These are phyloP conservation scores for Vanessa atalanta DNA, from an alignment of 1,140 invertebrate species.

Conservation along the genomic window DNA sequence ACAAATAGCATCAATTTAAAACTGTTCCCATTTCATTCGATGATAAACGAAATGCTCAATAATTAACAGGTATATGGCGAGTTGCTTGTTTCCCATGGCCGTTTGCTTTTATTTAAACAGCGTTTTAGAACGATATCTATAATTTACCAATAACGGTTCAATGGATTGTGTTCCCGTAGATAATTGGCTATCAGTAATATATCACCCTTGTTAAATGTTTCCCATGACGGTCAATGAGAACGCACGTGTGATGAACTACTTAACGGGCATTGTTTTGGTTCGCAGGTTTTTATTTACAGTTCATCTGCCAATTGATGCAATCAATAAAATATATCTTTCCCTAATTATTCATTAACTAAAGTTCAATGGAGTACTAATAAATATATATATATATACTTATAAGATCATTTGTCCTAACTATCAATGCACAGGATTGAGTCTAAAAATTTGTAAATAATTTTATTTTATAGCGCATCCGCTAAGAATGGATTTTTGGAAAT, in stretches of 20 bases:
- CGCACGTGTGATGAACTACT: constrained; percentile 43
- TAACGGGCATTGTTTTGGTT: constrained; percentile 34
- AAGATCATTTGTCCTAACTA: too few relatives aligned
- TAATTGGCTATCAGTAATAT: constrained; percentile 66
- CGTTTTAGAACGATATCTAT: constrained; percentile 48
- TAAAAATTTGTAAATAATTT: too few relatives aligned
- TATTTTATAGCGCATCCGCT: too few relatives aligned
- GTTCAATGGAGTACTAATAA: too few relatives aligned
- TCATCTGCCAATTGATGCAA: constrained; percentile 12
- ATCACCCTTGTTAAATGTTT: constrained; percentile 73
- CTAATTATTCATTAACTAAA: neutral
- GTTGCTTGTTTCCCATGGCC: constrained; percentile 30
- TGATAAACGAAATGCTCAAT: constrained; percentile 18
- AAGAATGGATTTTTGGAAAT: too few relatives aligned
- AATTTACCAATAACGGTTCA: constrained; percentile 57
- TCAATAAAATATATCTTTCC: neutral
- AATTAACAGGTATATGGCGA: neutral
- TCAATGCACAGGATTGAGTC: too few relatives aligned
- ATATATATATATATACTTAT: too few relatives aligned
- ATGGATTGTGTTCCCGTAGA: constrained; percentile 50
- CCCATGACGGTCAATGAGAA: constrained; percentile 54
- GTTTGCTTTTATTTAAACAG: constrained; percentile 28
- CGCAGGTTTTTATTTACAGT: constrained; percentile 33
- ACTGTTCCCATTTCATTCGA: constrained; percentile 25
- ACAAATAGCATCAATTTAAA: neutral